Base-by-base conservation (phyloP, 2,113 vertebrate species). In the Takifugu flavidus region DNA sequence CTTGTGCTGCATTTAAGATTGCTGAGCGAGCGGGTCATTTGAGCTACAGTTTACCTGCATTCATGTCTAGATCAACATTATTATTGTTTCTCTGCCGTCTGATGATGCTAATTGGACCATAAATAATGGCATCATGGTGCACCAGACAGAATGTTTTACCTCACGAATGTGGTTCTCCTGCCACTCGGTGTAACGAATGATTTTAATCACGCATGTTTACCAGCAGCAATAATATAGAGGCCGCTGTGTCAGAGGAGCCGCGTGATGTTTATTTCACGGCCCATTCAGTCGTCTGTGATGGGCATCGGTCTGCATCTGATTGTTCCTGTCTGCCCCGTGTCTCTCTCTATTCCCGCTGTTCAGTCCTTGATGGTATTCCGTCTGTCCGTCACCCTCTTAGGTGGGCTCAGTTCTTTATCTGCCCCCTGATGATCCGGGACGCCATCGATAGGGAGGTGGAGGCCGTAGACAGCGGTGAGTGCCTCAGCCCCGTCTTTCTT, bases 391-490 rank as follows among this genome's bases (percentile, higher is more conserved):
- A 0, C 47, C 59, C 31, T 51, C 47, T 55, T 67, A 98, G 97
- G 75, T 99, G 97, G 97, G 97, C 96, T 12, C 97, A 99, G 31
- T 99, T 99, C 88, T 99, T 99, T 63, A 95, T 98, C 78, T 93
- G 94, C 56, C 97, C 97, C 0, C 88, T 99, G 53, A 96, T 99
- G 96, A 96, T 96, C 83, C 91, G 93, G 61, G 95, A 99, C 75
- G 95, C 97, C 49, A 94, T 98, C 72, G 94, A 98, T 72, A 86
- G 97, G 64, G 97, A 99, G 86, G 96, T 98, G 34, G 96, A 99
- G 81, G 95, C 96, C 28, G 95, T 99, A 14, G 97, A 99, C 85
- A 98, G 97, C 67, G 97, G 97, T 99, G 83, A 92, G 92, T 81
- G 34, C 34, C 1, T 39, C 34, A 11, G 7, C 34, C 69, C 54